A percentile compares a stretch with the other conserved stretches of the same genome.
These are phyloP conservation scores for Epinephelus cyanopodus DNA, from an alignment of 2,113 vertebrate species.

Conservation along the genomic window DNA sequence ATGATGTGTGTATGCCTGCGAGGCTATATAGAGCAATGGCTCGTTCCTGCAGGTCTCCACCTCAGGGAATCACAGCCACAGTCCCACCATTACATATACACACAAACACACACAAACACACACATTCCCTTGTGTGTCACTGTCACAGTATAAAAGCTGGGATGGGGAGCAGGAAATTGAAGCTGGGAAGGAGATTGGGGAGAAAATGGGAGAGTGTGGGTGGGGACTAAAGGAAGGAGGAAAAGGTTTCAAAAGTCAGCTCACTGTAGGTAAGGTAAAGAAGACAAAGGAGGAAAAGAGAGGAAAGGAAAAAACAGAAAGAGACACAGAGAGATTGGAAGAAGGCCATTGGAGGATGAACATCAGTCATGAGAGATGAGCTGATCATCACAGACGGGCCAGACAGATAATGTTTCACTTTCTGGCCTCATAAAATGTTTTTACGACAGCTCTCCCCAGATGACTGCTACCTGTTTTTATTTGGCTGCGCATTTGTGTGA, in stretches of 20 bases:
- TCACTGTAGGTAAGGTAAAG: neutral
- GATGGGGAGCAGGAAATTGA: slow-evolving; percentile 63
- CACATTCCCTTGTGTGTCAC: slow-evolving; percentile 36
- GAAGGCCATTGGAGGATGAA: slow-evolving; percentile 39
- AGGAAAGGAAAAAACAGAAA: neutral
- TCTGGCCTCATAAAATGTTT: slow-evolving; percentile 71
- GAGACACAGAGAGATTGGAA: neutral
- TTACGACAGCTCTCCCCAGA: slow-evolving; percentile 64
- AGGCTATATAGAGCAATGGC: slow-evolving; percentile 44
- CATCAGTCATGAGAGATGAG: slow-evolving; percentile 63
- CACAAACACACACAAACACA: slow-evolving; percentile 41
- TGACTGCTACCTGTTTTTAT: slow-evolving; percentile 70
- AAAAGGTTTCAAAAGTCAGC: slow-evolving; percentile 10
- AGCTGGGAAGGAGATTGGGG: slow-evolving; percentile 44
- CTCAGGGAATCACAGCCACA: slow-evolving; percentile 49
- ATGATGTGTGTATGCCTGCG: slow-evolving; percentile 31
- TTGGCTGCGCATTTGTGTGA: slow-evolving; percentile 50
- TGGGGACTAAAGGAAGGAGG: neutral
- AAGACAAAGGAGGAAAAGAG: neutral
- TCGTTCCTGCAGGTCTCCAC: slow-evolving; percentile 49
- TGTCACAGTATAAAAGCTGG: slow-evolving; percentile 44
- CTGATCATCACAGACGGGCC: slow-evolving; percentile 59
- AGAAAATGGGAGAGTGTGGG: slow-evolving; percentile 9
- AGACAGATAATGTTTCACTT: slow-evolving; percentile 75
- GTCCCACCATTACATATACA: slow-evolving; percentile 8